These are phyloP conservation scores for Grammomys dolichurus DNA, from an alignment of 2,113 vertebrate species.

Conservation along the genomic window DNA sequence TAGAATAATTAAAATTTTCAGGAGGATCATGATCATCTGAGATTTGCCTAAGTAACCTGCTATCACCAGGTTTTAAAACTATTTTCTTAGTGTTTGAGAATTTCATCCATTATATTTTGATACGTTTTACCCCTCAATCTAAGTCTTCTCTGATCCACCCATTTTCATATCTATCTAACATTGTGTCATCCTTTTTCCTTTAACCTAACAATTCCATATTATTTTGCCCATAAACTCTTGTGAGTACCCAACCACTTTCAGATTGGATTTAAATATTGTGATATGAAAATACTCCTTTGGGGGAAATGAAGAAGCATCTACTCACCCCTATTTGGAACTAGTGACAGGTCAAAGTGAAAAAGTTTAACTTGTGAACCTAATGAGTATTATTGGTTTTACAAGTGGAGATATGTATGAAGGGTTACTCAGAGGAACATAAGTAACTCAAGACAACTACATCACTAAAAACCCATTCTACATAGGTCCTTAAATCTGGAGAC, in stretches of 20 bases:
- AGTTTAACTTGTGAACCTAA: neutral
- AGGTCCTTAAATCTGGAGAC: neutral
- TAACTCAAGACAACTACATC: neutral
- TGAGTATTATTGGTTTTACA: neutral
- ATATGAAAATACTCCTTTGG: neutral
- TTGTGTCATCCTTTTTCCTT: neutral
- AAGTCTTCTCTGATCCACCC: neutral
- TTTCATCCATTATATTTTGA: neutral
- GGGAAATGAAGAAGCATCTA: neutral
- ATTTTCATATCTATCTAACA: neutral
- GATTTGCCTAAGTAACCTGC: neutral
- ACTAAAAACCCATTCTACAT: neutral
- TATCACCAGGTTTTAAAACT: neutral
- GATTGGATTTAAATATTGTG: neutral
- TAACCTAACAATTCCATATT: neutral
- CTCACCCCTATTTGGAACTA: neutral
- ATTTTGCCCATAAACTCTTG: neutral
- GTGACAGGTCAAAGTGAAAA: neutral
- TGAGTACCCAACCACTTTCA: neutral
- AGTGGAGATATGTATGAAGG: neutral
- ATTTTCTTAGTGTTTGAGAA: neutral
- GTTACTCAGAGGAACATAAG: neutral
- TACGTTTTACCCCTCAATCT: neutral
- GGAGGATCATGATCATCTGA: neutral
- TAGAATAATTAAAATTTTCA: neutral